Conservation (phyloP, 2,888 invertebrate genomes). For the Cantharis rufa region DNA sequence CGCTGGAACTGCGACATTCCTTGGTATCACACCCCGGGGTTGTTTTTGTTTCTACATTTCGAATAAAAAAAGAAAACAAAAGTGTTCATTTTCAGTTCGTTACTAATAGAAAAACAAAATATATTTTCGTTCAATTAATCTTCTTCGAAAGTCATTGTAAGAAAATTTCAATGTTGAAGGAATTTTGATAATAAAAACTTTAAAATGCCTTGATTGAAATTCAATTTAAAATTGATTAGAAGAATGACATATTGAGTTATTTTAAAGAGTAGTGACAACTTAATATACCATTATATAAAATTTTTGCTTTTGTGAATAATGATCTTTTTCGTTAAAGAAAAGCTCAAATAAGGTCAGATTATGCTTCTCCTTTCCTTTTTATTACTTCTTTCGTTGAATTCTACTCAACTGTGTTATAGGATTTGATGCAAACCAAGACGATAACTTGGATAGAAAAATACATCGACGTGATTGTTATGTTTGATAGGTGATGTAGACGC, state of each 20-base stretch:
- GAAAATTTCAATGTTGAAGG: conserved; percentile 31
- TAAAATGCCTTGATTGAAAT: conserved; percentile 35
- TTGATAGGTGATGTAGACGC: conserved; percentile 45
- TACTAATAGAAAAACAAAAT: conserved; percentile 35
- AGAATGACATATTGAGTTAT: conserved; percentile 38
- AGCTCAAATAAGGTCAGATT: conserved; percentile 31
- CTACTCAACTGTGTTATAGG: conserved; percentile 38
- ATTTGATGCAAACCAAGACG: conserved; percentile 37
- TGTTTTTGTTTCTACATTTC: conserved; percentile 37
- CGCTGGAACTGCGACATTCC: conserved; percentile 29
- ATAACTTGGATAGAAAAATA: conserved; percentile 27
- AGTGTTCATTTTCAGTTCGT: conserved; percentile 33
- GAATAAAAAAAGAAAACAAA: conserved; percentile 36
- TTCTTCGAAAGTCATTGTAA: conserved; percentile 37
- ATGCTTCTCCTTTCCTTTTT: conserved; percentile 29
- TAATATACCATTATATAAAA: conserved; percentile 42
- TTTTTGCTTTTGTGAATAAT: conserved; percentile 42
- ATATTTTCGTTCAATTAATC: conserved; percentile 42
- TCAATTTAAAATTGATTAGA: conserved; percentile 34
- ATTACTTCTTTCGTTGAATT: conserved; percentile 18
- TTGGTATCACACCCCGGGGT: conserved; percentile 38
- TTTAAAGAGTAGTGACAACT: conserved; percentile 29
- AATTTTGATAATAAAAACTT: conserved; percentile 18
- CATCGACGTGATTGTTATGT: conserved; percentile 43
- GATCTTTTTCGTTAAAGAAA: conserved; percentile 35